Conservation (phyloP, 2,797 vertebrate species). For the Todus mexicanus region DNA sequence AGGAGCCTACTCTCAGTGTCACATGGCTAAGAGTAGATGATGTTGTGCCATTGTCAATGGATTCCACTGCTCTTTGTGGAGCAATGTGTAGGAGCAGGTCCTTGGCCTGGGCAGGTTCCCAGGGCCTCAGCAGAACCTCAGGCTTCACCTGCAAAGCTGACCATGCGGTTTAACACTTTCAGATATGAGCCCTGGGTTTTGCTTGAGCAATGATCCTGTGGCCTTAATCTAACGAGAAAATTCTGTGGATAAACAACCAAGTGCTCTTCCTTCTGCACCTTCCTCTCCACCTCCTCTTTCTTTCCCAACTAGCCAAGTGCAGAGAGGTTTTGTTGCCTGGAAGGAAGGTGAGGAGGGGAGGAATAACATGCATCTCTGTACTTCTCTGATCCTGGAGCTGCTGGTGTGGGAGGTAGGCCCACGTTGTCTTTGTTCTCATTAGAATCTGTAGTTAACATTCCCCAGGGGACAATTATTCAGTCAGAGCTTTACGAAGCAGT, state of each 20-base stretch:
- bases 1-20: background rate
- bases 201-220: background rate
- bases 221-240: background rate
- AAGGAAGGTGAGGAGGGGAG: background rate
- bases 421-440: background rate
- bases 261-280: background rate
- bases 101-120: background rate
- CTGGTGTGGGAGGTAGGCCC: background rate
- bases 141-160: background rate
- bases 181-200: background rate
- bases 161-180: fast-evolving
- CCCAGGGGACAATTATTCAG: background rate
- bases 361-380: background rate
- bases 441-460: background rate
- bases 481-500: background rate
- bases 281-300: background rate
- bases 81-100: background rate
- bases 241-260: background rate
- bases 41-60: too few species aligned
- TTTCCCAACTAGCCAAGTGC: background rate
- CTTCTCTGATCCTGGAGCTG: background rate
- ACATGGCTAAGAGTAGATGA: background rate
- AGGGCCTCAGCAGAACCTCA: background rate
- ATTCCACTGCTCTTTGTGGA: background rate
- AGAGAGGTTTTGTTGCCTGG: background rate